A percentile compares a stretch with the other conserved stretches of the same genome.
Conservation (phyloP, 2,797 vertebrate genomes). For the Acipenser oxyrinchus region DNA sequence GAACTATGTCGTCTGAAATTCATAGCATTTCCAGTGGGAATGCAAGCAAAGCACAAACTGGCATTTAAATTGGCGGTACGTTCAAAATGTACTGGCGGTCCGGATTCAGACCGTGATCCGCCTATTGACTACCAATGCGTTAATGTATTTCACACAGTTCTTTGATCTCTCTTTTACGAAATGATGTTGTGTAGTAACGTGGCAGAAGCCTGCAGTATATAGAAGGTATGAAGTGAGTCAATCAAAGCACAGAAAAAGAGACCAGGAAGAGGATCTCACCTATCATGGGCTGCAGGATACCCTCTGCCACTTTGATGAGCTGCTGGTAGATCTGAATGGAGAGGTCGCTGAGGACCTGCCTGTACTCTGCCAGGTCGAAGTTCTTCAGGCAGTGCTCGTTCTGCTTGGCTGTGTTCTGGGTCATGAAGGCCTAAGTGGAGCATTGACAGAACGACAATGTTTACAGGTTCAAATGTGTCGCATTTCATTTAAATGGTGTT, state of each 20-base stretch:
- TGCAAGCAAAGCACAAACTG: too few species aligned
- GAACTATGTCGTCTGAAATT: too few species aligned
- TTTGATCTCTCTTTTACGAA: too few species aligned
- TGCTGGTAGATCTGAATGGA: conserved; percentile 72
- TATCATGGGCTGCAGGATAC: conserved; percentile 54
- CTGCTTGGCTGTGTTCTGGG: conserved; percentile 55
- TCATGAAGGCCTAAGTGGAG: conserved; percentile 42
- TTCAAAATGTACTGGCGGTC: too few species aligned
- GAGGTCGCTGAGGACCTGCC: conserved; percentile 50
- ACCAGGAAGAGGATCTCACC: conserved; percentile 37
- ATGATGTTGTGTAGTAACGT: too few species aligned
- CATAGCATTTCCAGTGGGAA: too few species aligned
- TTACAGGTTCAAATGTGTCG: too few species aligned
- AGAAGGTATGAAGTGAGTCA: neutral
- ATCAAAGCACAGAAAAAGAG: neutral
- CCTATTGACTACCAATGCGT: too few species aligned
- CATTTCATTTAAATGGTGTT: too few species aligned
- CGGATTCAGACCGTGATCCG: too few species aligned
- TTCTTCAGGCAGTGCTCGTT: conserved; percentile 66
- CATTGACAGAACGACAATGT: neutral
- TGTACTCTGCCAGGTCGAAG: conserved; percentile 47
- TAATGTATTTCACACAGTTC: too few species aligned
- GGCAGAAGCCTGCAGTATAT: neutral
- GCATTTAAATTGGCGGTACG: too few species aligned
- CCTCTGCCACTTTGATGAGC: conserved; percentile 50